Evolutionary conservation across 2,888 invertebrate genomes (phyloP).

Genomic region (Agonum fuliginosum): DNA sequence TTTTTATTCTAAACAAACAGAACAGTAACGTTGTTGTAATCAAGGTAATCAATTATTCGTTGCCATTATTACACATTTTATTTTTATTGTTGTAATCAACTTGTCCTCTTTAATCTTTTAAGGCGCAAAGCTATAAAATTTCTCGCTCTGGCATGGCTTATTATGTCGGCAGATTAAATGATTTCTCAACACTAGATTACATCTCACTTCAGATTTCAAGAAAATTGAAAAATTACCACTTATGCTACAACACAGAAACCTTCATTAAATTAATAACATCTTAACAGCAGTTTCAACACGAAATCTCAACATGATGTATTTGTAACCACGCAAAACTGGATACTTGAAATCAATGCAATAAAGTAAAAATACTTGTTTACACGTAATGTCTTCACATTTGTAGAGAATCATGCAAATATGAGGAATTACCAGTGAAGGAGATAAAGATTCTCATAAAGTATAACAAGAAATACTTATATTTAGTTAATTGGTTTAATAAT

Average conservation of each 20-base stretch:
- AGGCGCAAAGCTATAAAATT: background rate
- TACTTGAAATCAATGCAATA: background rate
- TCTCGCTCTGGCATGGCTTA: background rate
- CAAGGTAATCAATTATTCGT: too few species aligned
- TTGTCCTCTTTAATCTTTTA: background rate
- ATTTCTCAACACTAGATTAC: constrained; percentile 10
- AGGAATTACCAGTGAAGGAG: background rate
- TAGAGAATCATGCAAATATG: background rate
- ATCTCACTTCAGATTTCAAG: constrained; percentile 25
- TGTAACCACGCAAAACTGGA: background rate
- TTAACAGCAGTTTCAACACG: background rate
- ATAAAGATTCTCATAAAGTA: too few species aligned
- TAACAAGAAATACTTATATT: too few species aligned
- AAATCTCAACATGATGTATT: background rate
- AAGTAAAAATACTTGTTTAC: background rate
- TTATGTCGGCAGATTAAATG: background rate
- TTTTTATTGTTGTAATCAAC: too few species aligned
- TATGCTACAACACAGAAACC: background rate
- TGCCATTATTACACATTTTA: too few species aligned
- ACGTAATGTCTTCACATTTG: constrained; percentile 1
- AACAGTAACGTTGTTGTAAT: too few species aligned
- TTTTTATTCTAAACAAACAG: too few species aligned
- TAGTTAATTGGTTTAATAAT: too few species aligned
- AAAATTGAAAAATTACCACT: constrained; percentile 45
- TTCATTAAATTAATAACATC: constrained; percentile 5